Conservation (phyloP, 1,140 invertebrate species). For the Trichonephila clavipes region DNA sequence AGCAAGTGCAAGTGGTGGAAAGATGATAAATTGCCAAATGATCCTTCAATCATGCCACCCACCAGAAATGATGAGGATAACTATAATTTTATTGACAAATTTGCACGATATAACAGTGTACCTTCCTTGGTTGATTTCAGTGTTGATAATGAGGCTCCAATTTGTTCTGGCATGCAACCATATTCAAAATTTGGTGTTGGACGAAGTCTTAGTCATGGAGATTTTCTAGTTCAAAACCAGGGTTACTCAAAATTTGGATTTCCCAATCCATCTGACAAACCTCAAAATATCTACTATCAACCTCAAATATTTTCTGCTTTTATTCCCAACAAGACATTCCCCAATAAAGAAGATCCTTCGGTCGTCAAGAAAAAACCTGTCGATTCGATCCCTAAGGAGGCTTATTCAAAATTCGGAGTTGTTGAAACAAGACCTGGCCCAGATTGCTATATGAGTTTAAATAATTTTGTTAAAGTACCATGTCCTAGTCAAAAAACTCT, state of each 20-base stretch:
- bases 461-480: not conserved
- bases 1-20: no score
- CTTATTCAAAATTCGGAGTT: not conserved
- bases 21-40: no score
- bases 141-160: not conserved
- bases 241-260: not conserved
- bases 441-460: no score
- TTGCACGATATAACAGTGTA: not conserved
- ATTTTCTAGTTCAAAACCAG: no score
- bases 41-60: not conserved
- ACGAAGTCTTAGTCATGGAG: not conserved
- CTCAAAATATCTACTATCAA: not conserved
- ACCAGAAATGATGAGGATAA: not conserved
- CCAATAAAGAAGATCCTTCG: not conserved
- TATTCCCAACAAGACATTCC: not conserved
- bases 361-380: not conserved
- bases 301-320: not conserved
- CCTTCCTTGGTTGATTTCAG: not conserved
- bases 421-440: not conserved
- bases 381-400: not conserved
- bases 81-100: no score
- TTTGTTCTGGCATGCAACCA: not conserved
- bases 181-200: conserved; percentile 69
- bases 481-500: not conserved
- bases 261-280: not conserved